Base-by-base conservation (phyloP, 1,140 invertebrate genomes). In the Panagrolaimus sp. region DNA sequence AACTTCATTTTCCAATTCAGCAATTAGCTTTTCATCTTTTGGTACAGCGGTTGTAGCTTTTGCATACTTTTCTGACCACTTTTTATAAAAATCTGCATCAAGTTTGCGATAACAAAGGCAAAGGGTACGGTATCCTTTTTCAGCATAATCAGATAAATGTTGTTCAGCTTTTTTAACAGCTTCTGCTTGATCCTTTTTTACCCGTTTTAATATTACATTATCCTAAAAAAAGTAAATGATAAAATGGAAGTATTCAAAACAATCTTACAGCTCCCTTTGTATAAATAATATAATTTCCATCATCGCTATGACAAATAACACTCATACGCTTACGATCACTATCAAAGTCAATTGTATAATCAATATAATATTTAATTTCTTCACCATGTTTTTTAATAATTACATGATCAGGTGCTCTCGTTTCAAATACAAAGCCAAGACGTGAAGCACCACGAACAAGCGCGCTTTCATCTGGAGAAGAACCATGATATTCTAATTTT, bases 381-480 rank as follows among this genome's bases (percentile, higher is more conserved):
- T 25, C 25, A 79, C 83, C 89, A 72, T 91, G 84, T 11, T 89
- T 89, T 74, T 88, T 85, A 43, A 95, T 88, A 76, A 90, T 88
- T 8, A 94, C 91, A 76, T 87, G 87, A 57, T 88, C 84, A 0
- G 93, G 93, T 11, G 91, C 94, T 65, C 96, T 87, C 16, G 89
- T 90, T 77, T 90, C 89, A 83, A 98, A 98, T 42, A 91, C 87
- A 86, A 91, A 97, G 25, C 93, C 93, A 82, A 92, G 90, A 70
- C 87, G 85, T 68, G 88, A 87, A 31, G 94, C 95, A 51, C 93
- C 96, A 80, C 91, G 88, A 16, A 99, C 93, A 51, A 99, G 84
- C 31, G 96, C 96, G 80, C 90, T 88, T 85, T 99, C 96, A 86
- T 99, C 96, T 63, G 96, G 96, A 69, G 93, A 97, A 20, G 95